phyloP scores from a whole-genome alignment of 2,888 invertebrate genomes.

The Ptychoptera contaminata region DNA sequence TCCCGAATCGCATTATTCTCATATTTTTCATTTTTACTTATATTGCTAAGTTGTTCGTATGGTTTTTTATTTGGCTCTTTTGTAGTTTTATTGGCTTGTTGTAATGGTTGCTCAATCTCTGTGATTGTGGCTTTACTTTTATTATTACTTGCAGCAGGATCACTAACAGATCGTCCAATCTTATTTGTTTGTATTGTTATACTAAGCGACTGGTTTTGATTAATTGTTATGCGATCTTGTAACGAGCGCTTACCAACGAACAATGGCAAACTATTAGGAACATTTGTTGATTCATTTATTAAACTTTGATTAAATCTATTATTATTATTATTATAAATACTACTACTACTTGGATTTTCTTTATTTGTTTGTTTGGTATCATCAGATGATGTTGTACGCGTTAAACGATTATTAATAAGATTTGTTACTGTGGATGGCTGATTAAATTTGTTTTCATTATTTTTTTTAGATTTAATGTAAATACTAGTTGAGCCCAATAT shows the following conservation, averaged over 20 bases:
- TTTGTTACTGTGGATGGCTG: not conserved
- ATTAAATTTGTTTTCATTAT: not conserved
- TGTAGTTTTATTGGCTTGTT: too few species aligned
- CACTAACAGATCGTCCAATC: too few species aligned
- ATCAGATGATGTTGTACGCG: not conserved
- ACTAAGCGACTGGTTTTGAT: too few species aligned
- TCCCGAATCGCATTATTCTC: slow-evolving; percentile 1
- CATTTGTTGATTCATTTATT: not conserved
- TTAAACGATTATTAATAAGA: too few species aligned
- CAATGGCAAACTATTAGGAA: not conserved
- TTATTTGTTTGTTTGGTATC: not conserved
- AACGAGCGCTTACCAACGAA: not conserved
- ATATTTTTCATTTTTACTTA: too few species aligned
- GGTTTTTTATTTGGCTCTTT: too few species aligned
- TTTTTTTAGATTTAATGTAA: not conserved
- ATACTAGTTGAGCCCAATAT: too few species aligned
- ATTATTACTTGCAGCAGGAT: too few species aligned
- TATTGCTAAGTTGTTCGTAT: too few species aligned
- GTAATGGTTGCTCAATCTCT: too few species aligned
- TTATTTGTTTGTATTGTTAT: too few species aligned
- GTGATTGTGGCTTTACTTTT: too few species aligned
- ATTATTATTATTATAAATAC: slow-evolving; percentile 13
- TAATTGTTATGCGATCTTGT: not conserved
- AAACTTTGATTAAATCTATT: slow-evolving; percentile 10
- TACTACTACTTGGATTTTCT: slow-evolving; percentile 9